phyloP scores from a whole-genome alignment of 2,113 vertebrate genomes.

The Bagarius yarrelli region DNA sequence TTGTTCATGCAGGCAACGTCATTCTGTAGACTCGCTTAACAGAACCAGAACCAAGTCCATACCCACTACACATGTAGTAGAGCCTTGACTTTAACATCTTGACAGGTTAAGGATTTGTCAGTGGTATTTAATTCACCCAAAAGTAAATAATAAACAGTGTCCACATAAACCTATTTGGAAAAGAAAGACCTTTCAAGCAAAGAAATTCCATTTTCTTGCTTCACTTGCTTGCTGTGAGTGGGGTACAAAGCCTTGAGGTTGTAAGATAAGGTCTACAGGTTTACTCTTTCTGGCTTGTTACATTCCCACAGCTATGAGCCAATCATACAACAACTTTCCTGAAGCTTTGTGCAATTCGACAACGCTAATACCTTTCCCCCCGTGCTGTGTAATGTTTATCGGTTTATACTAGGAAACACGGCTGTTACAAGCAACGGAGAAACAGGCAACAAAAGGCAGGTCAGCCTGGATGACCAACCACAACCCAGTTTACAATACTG shows the following conservation, averaged over 20 bases:
- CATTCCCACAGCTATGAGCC: slow-evolving; percentile 28
- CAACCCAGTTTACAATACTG: neutral
- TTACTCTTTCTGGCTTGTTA: slow-evolving; percentile 15
- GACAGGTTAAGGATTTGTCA: slow-evolving; percentile 39
- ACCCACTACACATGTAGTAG: neutral
- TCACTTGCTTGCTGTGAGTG: slow-evolving; percentile 39
- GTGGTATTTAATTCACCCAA: slow-evolving; percentile 46
- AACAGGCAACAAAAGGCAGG: neutral
- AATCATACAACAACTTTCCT: slow-evolving; percentile 39
- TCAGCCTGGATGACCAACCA: neutral
- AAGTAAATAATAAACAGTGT: slow-evolving; percentile 37
- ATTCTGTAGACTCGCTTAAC: neutral
- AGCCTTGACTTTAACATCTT: slow-evolving; percentile 21
- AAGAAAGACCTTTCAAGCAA: slow-evolving; percentile 39
- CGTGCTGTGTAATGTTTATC: slow-evolving; percentile 24
- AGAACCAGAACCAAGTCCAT: neutral
- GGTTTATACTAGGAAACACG: slow-evolving; percentile 29
- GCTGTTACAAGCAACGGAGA: slow-evolving; percentile 22
- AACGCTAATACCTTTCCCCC: slow-evolving; percentile 21
- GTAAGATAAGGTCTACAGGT: slow-evolving; percentile 44
- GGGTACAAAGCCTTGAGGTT: slow-evolving; percentile 39
- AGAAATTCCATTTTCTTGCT: slow-evolving; percentile 52
- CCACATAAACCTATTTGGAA: slow-evolving; percentile 43
- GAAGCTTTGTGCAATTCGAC: slow-evolving; percentile 26
- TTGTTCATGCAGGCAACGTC: neutral